These are phyloP conservation scores for Molossus molossus DNA, from an alignment of 2,797 vertebrate species.

Conservation along the genomic window DNA sequence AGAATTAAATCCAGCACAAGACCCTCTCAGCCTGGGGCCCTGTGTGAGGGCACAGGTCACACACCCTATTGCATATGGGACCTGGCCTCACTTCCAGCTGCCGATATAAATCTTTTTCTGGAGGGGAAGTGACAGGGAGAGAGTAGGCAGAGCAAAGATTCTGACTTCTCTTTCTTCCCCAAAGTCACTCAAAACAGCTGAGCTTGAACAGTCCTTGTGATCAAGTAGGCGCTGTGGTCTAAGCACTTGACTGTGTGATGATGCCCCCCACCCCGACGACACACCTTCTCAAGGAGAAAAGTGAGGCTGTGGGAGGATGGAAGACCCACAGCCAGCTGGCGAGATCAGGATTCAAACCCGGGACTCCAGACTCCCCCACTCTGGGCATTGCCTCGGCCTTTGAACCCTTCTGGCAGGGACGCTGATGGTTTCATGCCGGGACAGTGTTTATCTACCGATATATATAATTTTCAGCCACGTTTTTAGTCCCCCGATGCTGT, in stretches of 20 bases:
- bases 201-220: not conserved
- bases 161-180: not conserved
- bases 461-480: not conserved
- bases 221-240: not conserved
- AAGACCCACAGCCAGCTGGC: not conserved
- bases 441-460: not conserved
- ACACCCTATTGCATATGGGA: rapidly evolving
- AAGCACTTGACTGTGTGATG: not conserved
- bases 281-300: not conserved
- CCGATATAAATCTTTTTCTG: not conserved
- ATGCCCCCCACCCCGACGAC: not conserved
- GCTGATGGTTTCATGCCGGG: not conserved
- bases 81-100: not conserved
- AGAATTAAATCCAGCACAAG: not conserved
- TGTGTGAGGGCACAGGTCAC: not conserved
- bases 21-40: not conserved
- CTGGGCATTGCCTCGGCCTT: not conserved
- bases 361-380: not conserved
- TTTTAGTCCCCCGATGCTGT: not conserved
- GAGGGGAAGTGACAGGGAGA: not conserved
- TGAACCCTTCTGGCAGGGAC: not conserved
- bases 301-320: not conserved
- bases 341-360: not conserved
- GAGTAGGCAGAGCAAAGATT: not conserved
- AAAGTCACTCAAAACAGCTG: not conserved